Evolutionary conservation across 2,888 invertebrate species (phyloP).

Genomic region (Endomychus coccineus): DNA sequence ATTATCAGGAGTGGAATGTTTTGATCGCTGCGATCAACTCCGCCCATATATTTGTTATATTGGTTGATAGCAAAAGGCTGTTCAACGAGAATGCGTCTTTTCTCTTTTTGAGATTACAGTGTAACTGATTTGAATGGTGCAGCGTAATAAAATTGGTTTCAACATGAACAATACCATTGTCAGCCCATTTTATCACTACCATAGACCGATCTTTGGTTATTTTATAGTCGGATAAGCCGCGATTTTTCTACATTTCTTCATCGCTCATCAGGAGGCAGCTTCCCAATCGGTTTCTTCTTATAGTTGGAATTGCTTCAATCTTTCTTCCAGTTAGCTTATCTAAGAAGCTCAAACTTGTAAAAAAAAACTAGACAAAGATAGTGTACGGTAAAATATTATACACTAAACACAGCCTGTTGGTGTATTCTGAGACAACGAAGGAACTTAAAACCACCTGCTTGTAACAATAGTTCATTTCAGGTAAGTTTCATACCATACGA

Average conservation of each 20-base stretch:
- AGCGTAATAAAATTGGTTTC: not conserved
- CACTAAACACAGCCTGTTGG: too few species aligned
- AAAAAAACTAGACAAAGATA: too few species aligned
- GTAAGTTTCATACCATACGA: too few species aligned
- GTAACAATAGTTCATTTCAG: too few species aligned
- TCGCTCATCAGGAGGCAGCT: conserved; percentile 3
- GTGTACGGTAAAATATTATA: too few species aligned
- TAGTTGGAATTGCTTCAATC: conserved; percentile 4
- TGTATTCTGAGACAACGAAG: too few species aligned
- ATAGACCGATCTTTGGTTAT: conserved; percentile 3
- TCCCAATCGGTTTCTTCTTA: conserved; percentile 2
- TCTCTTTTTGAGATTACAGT: conserved; percentile 1
- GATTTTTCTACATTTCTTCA: conserved; percentile 6
- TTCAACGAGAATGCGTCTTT: not conserved
- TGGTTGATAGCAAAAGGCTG: not conserved
- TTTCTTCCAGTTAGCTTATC: conserved; percentile 6
- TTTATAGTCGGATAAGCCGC: conserved; percentile 4
- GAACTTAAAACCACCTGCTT: too few species aligned
- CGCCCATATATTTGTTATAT: conserved; percentile 1
- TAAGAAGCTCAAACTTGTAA: too few species aligned
- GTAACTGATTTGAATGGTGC: conserved; percentile 1
- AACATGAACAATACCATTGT: not conserved
- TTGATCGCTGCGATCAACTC: conserved; percentile 3
- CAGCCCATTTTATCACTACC: conserved; percentile 6
- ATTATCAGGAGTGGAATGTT: too few species aligned